These are phyloP conservation scores for Cyprinodon variegatus DNA, from an alignment of 2,113 vertebrate genomes.

Conservation along the genomic window DNA sequence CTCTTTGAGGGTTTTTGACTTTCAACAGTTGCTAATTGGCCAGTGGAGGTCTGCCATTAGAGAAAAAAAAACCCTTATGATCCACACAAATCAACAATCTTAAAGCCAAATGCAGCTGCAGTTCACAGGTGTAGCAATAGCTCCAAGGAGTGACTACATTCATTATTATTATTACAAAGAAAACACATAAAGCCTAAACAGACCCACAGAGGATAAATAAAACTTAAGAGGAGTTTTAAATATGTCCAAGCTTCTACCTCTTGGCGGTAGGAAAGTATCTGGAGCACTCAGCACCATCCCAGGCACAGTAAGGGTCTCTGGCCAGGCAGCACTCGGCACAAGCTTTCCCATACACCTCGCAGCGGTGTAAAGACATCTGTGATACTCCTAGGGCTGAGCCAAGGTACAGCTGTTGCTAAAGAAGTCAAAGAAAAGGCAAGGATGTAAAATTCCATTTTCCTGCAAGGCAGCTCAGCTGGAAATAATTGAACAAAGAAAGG, in stretches of 20 bases:
- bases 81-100: conserved; percentile 24
- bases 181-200: conserved; percentile 23
- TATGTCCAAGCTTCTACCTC: conserved; percentile 80
- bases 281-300: conserved; percentile 95
- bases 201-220: conserved; percentile 36
- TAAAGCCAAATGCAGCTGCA: conserved; percentile 27
- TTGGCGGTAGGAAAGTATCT: conserved; percentile 97
- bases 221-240: conserved; percentile 28
- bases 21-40: conserved; percentile 19
- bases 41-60: conserved; percentile 31
- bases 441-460: conserved; percentile 31
- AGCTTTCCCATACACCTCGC: conserved; percentile 94
- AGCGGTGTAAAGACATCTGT: conserved; percentile 95
- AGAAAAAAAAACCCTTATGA: conserved; percentile 6
- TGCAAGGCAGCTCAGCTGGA: conserved; percentile 19
- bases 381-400: conserved; percentile 90
- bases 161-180: conserved; percentile 29
- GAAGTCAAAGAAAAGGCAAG: conserved; percentile 46
- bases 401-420: conserved; percentile 96
- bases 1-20: conserved; percentile 1
- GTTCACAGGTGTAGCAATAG: conserved; percentile 56
- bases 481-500: background rate
- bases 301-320: conserved; percentile 96
- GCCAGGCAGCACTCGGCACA: conserved; percentile 98
- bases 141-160: conserved; percentile 45